Evolutionary conservation across 2,888 invertebrate genomes (phyloP).

Genomic region (Trachelus tabidus): DNA sequence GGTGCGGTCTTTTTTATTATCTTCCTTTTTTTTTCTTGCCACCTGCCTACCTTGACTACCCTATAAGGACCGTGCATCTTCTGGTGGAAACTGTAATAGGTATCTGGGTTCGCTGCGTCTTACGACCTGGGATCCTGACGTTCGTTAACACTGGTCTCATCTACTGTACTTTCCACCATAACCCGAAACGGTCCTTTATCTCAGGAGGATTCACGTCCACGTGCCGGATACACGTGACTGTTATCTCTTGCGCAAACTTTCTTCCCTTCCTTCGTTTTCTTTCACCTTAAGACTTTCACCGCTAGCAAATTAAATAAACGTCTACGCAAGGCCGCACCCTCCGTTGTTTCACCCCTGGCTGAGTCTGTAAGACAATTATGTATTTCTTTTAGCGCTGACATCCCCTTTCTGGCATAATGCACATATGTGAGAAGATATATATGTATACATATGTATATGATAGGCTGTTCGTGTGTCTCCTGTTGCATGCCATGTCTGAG

Average conservation of each 20-base stretch:
- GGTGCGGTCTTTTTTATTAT: neutral
- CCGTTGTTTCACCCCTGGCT: neutral
- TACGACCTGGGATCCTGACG: neutral
- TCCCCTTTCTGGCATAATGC: neutral
- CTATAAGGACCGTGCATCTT: neutral
- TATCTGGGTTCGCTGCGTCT: neutral
- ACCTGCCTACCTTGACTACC: neutral
- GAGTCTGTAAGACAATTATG: neutral
- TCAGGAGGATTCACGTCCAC: neutral
- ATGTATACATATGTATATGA: too few species aligned
- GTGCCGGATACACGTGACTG: constrained; percentile 11
- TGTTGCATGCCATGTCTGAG: neutral
- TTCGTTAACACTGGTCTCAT: neutral
- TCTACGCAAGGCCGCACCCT: neutral
- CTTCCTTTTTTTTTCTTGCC: neutral
- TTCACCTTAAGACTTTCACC: neutral
- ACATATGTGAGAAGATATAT: neutral
- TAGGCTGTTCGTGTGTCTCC: neutral
- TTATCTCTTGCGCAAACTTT: constrained; percentile 8
- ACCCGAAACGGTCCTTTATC: neutral
- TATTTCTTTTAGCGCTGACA: neutral
- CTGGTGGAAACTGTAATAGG: neutral
- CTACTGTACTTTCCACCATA: neutral
- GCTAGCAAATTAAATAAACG: constrained; percentile 12
- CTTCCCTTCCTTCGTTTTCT: neutral